Evolutionary conservation across 2,888 invertebrate genomes (phyloP).

Genomic region (Dermolepida albohirtum): DNA sequence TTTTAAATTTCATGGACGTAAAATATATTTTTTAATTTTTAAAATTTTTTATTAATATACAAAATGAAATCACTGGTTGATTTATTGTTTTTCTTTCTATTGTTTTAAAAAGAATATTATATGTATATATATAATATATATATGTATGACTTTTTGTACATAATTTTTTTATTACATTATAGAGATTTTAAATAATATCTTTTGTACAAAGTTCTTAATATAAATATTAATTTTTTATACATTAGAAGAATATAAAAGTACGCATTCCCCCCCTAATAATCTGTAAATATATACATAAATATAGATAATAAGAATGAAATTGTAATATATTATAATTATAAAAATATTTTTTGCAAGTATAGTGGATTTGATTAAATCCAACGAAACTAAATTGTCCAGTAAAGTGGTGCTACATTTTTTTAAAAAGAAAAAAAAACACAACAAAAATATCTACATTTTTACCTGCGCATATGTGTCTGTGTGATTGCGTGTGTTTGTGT

Average conservation of each 20-base stretch:
- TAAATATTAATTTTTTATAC: slow-evolving; percentile 42
- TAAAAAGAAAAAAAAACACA: no score
- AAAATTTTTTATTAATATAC: no score
- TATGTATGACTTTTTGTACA: slow-evolving; percentile 40
- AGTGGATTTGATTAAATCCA: slow-evolving; percentile 19
- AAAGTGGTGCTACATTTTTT: no score
- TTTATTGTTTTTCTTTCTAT: slow-evolving; percentile 23
- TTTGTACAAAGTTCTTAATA: slow-evolving; percentile 45
- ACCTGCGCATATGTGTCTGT: no score
- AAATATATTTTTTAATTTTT: no score
- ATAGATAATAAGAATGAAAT: slow-evolving; percentile 19
- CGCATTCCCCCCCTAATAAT: slow-evolving; percentile 41
- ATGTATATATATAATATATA: slow-evolving; percentile 35
- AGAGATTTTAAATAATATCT: slow-evolving; percentile 35
- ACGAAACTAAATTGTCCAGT: no score
- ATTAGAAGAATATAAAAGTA: slow-evolving; percentile 41
- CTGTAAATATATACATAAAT: slow-evolving; percentile 16
- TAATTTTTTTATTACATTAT: slow-evolving; percentile 33
- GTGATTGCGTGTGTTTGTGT: no score
- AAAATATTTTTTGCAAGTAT: slow-evolving; percentile 22
- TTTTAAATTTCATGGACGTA: no score
- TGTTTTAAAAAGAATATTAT: slow-evolving; percentile 2
- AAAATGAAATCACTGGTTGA: slow-evolving; percentile 12
- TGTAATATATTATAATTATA: slow-evolving; percentile 15
- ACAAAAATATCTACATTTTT: no score